Percentiles rank a stretch among this genome's conserved stretches.
phyloP scores from a whole-genome alignment of 2,888 invertebrate genomes.

The Ischnura elegans region DNA sequence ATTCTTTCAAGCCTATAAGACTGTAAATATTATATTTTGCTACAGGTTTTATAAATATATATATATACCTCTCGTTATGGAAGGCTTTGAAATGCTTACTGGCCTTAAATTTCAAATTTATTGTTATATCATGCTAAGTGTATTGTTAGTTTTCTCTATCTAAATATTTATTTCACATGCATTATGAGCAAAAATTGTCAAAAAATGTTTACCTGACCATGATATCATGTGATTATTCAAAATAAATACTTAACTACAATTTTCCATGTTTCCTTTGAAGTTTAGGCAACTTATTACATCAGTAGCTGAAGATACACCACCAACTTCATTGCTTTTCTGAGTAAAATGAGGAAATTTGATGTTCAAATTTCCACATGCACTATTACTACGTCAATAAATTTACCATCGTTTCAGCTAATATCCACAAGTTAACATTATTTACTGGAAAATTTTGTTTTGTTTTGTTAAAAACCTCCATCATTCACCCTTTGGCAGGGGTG shows the following conservation, averaged over 20 bases:
- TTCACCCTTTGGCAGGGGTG: no score
- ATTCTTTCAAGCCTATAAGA: constrained; percentile 50
- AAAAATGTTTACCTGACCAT: background rate
- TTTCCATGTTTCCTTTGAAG: background rate
- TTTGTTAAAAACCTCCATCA: background rate
- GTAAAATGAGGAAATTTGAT: no score
- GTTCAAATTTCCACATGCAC: no score
- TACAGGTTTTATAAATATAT: constrained; percentile 38
- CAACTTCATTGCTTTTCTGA: background rate
- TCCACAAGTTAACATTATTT: background rate
- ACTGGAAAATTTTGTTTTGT: background rate
- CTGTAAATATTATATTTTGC: constrained; percentile 62
- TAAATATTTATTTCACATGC: background rate
- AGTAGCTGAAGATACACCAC: background rate
- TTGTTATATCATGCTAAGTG: constrained; percentile 28
- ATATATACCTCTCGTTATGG: background rate
- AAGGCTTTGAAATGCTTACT: constrained; percentile 37
- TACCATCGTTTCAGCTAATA: background rate
- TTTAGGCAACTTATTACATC: background rate
- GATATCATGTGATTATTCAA: constrained; percentile 29
- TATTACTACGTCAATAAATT: background rate
- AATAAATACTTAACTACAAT: constrained; percentile 48
- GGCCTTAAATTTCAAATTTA: constrained; percentile 15
- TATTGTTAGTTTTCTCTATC: constrained; percentile 31
- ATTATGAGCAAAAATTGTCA: background rate